A percentile compares a stretch with the other conserved stretches of the same genome.
Conservation (phyloP, 2,888 invertebrate species). For the Tenthredo mesomela region DNA sequence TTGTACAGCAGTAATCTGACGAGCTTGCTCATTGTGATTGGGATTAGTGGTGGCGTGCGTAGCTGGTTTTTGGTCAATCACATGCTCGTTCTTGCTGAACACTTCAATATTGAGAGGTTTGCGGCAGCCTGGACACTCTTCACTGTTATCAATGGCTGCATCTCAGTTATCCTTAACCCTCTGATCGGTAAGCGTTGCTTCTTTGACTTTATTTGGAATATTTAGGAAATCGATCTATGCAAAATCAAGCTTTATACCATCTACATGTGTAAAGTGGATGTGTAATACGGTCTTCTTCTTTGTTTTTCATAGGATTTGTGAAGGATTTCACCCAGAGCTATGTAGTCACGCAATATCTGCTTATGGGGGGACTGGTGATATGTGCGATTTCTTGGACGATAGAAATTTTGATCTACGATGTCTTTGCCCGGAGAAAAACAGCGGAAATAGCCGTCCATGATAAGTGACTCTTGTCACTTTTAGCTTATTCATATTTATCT, state of each 20-base stretch:
- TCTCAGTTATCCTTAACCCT: slow-evolving; percentile 85
- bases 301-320: slow-evolving; percentile 80
- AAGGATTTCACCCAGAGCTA: slow-evolving; percentile 84
- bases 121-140: slow-evolving; percentile 87
- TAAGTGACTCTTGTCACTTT: neutral
- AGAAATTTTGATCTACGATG: slow-evolving; percentile 76
- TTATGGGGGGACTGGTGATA: slow-evolving; percentile 83
- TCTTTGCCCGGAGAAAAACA: neutral
- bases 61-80: slow-evolving; percentile 86
- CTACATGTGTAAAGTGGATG: neutral
- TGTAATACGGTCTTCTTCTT: slow-evolving; percentile 48
- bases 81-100: slow-evolving; percentile 86
- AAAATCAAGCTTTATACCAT: neutral
- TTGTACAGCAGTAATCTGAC: slow-evolving; percentile 80
- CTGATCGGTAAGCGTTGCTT: slow-evolving; percentile 81
- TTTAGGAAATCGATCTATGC: neutral
- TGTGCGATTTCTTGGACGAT: slow-evolving; percentile 86
- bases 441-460: no score
- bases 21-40: slow-evolving; percentile 82
- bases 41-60: slow-evolving; percentile 84
- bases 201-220: neutral
- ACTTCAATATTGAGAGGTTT: slow-evolving; percentile 84
- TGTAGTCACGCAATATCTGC: slow-evolving; percentile 83
- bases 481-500: neutral
- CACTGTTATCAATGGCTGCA: slow-evolving; percentile 85